These are phyloP conservation scores for Altica lythri DNA, from an alignment of 2,888 invertebrate species.

Conservation along the genomic window DNA sequence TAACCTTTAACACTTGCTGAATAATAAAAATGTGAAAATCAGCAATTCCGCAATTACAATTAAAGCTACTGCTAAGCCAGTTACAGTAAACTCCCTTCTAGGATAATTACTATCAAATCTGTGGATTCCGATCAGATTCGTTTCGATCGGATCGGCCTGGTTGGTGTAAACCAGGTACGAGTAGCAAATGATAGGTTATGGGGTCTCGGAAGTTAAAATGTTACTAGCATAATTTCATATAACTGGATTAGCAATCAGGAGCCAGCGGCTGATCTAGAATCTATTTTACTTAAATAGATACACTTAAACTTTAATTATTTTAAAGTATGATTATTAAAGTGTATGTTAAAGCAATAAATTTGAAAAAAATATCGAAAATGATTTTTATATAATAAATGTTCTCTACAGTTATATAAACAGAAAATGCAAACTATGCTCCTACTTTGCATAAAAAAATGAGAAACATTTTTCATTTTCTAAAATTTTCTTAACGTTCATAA, in stretches of 20 bases:
- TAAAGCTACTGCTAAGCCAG: constrained; percentile 45
- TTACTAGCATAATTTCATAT: constrained; percentile 56
- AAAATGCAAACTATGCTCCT: too few species aligned
- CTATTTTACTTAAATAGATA: neutral
- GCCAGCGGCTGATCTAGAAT: constrained; percentile 25
- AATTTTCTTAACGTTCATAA: too few species aligned
- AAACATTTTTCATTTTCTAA: too few species aligned
- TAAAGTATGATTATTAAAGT: too few species aligned
- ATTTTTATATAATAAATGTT: too few species aligned
- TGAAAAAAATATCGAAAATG: too few species aligned
- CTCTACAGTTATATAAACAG: too few species aligned
- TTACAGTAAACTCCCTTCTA: constrained; percentile 31
- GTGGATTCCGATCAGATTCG: constrained; percentile 49
- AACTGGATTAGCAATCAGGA: constrained; percentile 56
- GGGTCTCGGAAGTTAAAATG: constrained; percentile 56
- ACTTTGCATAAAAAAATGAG: too few species aligned
- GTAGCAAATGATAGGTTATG: constrained; percentile 55
- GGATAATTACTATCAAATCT: constrained; percentile 53
- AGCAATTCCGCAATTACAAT: constrained; percentile 45
- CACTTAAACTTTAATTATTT: too few species aligned
- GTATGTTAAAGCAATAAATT: too few species aligned
- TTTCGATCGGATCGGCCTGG: constrained; percentile 50
- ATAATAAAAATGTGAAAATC: constrained; percentile 4
- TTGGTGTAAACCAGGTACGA: constrained; percentile 50
- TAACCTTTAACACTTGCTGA: constrained; percentile 8